These are phyloP conservation scores for Puntigrus tetrazona DNA, from an alignment of 2,113 vertebrate species.

Conservation along the genomic window DNA sequence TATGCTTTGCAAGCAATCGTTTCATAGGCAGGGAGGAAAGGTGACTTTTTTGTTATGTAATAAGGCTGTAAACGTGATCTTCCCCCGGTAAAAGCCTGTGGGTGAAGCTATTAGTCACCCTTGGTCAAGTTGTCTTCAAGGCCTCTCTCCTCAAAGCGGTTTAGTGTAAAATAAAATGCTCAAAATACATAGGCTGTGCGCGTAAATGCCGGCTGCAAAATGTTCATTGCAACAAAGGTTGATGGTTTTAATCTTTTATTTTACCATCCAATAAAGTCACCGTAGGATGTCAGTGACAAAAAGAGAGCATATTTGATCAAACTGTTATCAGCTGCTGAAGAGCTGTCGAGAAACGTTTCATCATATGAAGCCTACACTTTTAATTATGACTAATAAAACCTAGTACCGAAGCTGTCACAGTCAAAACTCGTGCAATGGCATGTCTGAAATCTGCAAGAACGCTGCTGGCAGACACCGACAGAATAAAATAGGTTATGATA, in stretches of 20 bases:
- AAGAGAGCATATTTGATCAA: background rate
- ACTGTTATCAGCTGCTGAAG: background rate
- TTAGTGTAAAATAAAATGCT: background rate
- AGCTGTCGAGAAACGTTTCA: background rate
- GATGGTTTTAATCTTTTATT: background rate
- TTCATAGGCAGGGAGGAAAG: background rate
- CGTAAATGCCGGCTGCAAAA: background rate
- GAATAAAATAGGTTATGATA: background rate
- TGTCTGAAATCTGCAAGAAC: background rate
- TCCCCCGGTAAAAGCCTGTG: background rate
- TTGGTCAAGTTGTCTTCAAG: conserved; percentile 11
- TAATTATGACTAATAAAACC: conserved; percentile 8
- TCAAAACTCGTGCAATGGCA: background rate
- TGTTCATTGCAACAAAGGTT: background rate
- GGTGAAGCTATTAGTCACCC: conserved; percentile 28
- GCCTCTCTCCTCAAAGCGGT: background rate
- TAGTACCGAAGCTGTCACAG: background rate
- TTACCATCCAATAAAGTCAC: background rate
- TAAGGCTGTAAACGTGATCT: conserved; percentile 21
- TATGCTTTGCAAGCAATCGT: conserved; percentile 16
- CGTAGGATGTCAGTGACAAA: background rate
- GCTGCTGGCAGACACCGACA: background rate
- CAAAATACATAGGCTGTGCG: background rate
- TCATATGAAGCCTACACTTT: background rate
- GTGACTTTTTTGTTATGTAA: conserved; percentile 29